Base-by-base conservation (phyloP, 2,113 vertebrate genomes). In the Cinclus mexicanus region DNA sequence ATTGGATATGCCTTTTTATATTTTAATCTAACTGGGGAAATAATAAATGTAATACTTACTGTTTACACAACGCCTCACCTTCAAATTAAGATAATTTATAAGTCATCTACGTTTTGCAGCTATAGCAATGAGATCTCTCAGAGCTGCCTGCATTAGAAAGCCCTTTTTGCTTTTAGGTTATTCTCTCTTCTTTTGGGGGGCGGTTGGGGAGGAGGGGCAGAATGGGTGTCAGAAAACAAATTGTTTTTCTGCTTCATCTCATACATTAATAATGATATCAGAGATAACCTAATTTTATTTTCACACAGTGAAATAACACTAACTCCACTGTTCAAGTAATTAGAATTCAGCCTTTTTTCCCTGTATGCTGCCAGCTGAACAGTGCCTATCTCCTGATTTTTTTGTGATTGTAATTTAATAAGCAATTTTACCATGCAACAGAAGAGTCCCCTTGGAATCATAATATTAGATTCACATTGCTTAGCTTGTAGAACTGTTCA, bases 381-480 rank as follows among this genome's bases (percentile, higher is more conserved):
- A 72, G 49, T 55, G 64, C 59, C 90, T 80, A 79, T 74, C 70
- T 93, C 50, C 79, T 85, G 56, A 88, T 92, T 95, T 97, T 91
- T 83, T 89, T 44, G 79, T 87, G 79, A 95, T 95, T 97, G 90
- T 92, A 97, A 97, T 96, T 97, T 80, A 96, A 89, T 94, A 92
- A 78, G 53, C 86, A 92, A 81, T 76, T 91, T 91, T 84, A 83
- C 84, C 90, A 72, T 71, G 70, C 75, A 87, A 82, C 82, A 56
- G 74, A 86, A 67, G 77, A 69, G 44, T 87, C 82, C 75, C 63
- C 60, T 89, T 89, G 84, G 61, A 91, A 87, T 93, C 89, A 93
- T 83, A 95, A 87, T 91, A 95, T 64, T 83, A 94, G 82, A 85
- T 65, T 89, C 57, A 60, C 59, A 63, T 91, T 76, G 91, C 82